Base-by-base conservation (phyloP, 1,140 invertebrate genomes). In the Drosophila parvula region DNA sequence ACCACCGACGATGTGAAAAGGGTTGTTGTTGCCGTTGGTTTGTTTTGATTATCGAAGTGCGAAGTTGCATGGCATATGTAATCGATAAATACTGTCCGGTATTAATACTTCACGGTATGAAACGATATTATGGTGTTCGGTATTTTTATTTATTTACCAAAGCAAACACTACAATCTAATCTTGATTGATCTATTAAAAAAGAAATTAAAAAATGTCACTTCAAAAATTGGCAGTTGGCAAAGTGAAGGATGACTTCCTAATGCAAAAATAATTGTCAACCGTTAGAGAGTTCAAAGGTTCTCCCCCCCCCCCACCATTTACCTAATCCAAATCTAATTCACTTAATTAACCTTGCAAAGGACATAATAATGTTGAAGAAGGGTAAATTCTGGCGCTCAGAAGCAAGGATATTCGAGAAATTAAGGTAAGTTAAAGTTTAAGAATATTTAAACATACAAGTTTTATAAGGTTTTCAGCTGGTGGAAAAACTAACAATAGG, bases 41-140 rank as follows among this genome's bases (percentile, higher is more conserved):
- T 69, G 65, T 69, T 69, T 67, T 69, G 47, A 4, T 69, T 69
- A 69, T 69, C 62, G 62, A 27, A n/a, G 6, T 32, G 11, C 47
- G 55, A 32, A 32, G 47, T 14, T 69, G 47, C 61, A 10, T 0
- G 6, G n/a, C 10, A 6, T 11, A 6, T 4, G 14, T 47, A 30
- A 51, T 53, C 59, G 59, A 28, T n/a, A 38, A 27, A 27, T 27
- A n/a, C 2, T 6, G 2, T 51, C 11, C 0, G 50, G 50, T 51
- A 51, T 51, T 51, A 34, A 18, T 2, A 10, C 2, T 16, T 30
- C 10, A 10, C 5, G 4, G 14, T 41, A 16, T 9, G 11, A 12
- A 60, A 60, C 36, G 38, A 32, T 34, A 12, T n/a, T 10, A 9
- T 36, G 16, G 34, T 16, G 4, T 60, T 60, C 10, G 38, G 57